These are phyloP conservation scores for Prionailurus bengalensis DNA, from an alignment of 2,113 vertebrate species.

Conservation along the genomic window DNA sequence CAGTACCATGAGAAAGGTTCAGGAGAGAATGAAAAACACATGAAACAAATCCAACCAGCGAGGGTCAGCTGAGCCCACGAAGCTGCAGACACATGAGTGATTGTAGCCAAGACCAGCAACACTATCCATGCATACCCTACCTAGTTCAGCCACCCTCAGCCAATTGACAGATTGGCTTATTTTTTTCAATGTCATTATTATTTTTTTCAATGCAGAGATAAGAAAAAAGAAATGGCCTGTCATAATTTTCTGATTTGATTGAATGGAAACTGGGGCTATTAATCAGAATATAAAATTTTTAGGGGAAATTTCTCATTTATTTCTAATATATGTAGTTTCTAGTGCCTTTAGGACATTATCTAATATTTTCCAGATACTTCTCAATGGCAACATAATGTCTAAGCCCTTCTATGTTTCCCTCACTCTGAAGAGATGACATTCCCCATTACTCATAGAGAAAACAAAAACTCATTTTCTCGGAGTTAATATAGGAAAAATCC, in stretches of 20 bases:
- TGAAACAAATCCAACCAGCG: neutral
- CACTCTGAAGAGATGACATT: neutral
- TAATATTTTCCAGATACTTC: constrained; percentile 23
- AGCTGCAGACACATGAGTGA: neutral
- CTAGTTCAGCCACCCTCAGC: neutral
- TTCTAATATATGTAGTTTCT: neutral
- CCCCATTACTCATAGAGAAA: neutral
- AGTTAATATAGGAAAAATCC: neutral
- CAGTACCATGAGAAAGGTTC: neutral
- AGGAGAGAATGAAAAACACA: neutral
- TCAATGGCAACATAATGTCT: neutral
- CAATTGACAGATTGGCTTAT: neutral
- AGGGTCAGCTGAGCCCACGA: neutral
- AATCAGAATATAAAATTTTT: neutral
- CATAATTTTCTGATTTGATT: neutral
- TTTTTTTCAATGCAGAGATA: neutral
- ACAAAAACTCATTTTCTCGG: constrained; percentile 11
- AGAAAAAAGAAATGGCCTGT: neutral
- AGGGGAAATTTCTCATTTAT: neutral
- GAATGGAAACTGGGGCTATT: neutral
- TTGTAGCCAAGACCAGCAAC: neutral
- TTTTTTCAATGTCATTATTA: neutral
- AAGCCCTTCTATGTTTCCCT: neutral
- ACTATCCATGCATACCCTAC: neutral
- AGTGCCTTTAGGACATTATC: neutral